Evolutionary conservation across 2,113 vertebrate genomes (phyloP).

Genomic region (Microcebus jonahi): DNA sequence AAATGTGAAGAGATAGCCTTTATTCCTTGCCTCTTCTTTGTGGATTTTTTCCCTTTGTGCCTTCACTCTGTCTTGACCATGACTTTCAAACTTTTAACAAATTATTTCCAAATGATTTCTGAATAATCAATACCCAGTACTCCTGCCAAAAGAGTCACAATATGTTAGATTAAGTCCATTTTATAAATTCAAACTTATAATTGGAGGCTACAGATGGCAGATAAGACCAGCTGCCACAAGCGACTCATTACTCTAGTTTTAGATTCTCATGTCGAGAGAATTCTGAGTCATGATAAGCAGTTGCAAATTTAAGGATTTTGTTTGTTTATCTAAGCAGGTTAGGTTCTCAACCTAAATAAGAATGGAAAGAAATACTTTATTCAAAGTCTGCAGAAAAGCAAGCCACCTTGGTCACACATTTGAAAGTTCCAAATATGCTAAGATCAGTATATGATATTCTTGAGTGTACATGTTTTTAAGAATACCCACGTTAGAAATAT

Average conservation of each 20-base stretch:
- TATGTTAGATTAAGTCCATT: background rate
- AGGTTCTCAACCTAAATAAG: background rate
- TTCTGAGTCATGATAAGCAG: background rate
- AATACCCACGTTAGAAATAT: background rate
- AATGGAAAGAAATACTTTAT: background rate
- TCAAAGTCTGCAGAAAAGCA: background rate
- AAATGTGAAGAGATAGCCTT: background rate
- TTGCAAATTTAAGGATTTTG: background rate
- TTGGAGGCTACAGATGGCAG: background rate
- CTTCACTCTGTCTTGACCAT: background rate
- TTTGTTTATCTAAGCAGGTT: background rate
- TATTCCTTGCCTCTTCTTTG: background rate
- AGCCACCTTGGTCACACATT: background rate
- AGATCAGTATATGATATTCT: background rate
- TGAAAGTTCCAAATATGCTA: background rate
- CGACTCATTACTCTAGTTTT: background rate
- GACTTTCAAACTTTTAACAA: background rate
- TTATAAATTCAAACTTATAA: background rate
- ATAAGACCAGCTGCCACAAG: background rate
- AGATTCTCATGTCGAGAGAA: background rate
- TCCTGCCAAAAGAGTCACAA: background rate
- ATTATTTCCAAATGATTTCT: background rate
- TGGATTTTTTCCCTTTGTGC: background rate
- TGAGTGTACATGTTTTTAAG: background rate
- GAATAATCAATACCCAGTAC: background rate